Evolutionary conservation across 2,113 vertebrate genomes (phyloP).

Genomic region (Pygoscelis adeliae): DNA sequence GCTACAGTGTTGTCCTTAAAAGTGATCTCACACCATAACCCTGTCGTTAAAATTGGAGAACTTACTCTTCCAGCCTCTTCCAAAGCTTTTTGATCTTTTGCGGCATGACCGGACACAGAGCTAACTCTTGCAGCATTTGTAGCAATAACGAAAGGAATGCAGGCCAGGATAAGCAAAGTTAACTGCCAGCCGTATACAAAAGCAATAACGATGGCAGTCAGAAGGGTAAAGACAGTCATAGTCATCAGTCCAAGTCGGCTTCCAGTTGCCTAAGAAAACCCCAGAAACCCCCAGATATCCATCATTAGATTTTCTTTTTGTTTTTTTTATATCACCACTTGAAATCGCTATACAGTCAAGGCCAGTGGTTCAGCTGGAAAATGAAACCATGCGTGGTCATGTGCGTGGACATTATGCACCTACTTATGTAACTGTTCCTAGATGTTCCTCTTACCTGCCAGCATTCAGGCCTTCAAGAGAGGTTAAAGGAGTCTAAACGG

Average conservation of each 20-base stretch:
- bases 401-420: accelerated
- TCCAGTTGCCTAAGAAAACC: constrained; percentile 65
- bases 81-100: constrained; percentile 77
- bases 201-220: constrained; percentile 63
- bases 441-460: background rate
- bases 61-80: constrained; percentile 78
- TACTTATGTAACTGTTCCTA: background rate
- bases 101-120: constrained; percentile 69
- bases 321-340: background rate
- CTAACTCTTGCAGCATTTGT: constrained; percentile 66
- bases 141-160: constrained; percentile 70
- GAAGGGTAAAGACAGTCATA: constrained; percentile 51
- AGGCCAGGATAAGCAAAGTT: constrained; percentile 75
- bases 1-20: background rate
- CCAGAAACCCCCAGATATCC: background rate
- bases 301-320: background rate
- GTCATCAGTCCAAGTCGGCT: constrained; percentile 68
- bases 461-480: background rate
- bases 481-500: background rate
- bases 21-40: background rate
- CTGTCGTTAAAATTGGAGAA: constrained; percentile 7
- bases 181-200: constrained; percentile 79
- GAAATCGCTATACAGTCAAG: background rate
- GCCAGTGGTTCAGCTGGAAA: background rate
- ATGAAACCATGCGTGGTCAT: accelerated